Percentiles rank a stretch among this genome's conserved stretches.
phyloP scores from a whole-genome alignment of 2,888 invertebrate species.

The Sarcophaga rosellei region DNA sequence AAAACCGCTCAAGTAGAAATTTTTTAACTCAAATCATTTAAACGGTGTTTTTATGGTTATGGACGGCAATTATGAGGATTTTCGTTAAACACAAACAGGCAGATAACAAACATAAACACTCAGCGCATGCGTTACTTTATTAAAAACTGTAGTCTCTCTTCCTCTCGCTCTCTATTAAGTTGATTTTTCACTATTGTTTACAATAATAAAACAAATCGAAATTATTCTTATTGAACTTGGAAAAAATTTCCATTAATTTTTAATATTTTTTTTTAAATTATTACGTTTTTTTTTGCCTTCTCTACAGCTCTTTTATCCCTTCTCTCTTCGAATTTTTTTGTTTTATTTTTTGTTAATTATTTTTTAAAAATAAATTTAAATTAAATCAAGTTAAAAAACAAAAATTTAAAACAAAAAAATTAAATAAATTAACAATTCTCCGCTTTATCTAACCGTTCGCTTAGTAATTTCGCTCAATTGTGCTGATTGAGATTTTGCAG shows the following conservation, averaged over 20 bases:
- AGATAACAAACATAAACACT: slow-evolving; percentile 11
- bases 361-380: slow-evolving; percentile 1
- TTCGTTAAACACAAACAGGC: slow-evolving; percentile 2
- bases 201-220: too few species aligned
- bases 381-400: slow-evolving; percentile 3
- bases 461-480: slow-evolving; percentile 78
- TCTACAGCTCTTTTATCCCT: slow-evolving; percentile 35
- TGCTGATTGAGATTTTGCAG: slow-evolving; percentile 73
- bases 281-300: slow-evolving; percentile 40
- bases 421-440: slow-evolving; percentile 71
- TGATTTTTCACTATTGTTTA: too few species aligned
- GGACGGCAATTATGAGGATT: neutral
- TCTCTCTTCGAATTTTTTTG: slow-evolving; percentile 42
- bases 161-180: too few species aligned
- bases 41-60: neutral
- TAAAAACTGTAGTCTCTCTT: neutral
- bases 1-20: slow-evolving; percentile 20
- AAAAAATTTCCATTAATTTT: slow-evolving; percentile 36
- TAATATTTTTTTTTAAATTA: slow-evolving; percentile 41
- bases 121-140: slow-evolving; percentile 29
- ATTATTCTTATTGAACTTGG: slow-evolving; percentile 2
- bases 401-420: slow-evolving; percentile 24
- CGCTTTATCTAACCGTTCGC: slow-evolving; percentile 75
- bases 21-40: slow-evolving; percentile 30
- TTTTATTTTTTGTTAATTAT: neutral